phyloP scores from a whole-genome alignment of 2,113 vertebrate species.

The Salvelinus namaycush region DNA sequence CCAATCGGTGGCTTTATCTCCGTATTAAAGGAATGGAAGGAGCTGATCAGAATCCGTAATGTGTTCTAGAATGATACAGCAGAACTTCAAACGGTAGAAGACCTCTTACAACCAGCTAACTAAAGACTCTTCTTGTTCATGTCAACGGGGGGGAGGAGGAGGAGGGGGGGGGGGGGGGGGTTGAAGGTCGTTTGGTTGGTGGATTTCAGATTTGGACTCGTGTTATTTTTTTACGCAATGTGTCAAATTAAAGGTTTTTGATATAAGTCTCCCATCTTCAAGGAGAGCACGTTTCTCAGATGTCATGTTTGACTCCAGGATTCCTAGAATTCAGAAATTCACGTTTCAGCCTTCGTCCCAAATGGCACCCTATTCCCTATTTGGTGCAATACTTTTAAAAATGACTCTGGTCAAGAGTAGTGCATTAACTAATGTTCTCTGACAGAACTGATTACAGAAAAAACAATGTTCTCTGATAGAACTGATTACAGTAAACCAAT shows the following conservation, averaged over 20 bases:
- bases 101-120: conserved; percentile 60
- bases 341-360: no score
- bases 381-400: no score
- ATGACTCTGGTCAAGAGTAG: no score
- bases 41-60: conserved; percentile 66
- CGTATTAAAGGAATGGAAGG: conserved; percentile 59
- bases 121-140: conserved; percentile 32
- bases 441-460: no score
- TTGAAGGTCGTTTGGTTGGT: conserved; percentile 11
- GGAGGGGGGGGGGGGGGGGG: background rate
- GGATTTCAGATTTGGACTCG: conserved; percentile 38
- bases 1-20: conserved; percentile 59
- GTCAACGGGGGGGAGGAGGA: no score
- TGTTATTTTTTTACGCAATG: conserved; percentile 30
- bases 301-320: no score
- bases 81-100: conserved; percentile 68
- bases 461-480: no score
- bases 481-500: no score
- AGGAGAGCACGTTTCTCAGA: background rate
- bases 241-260: conserved; percentile 4
- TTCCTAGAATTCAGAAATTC: no score
- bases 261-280: background rate
- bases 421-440: no score
- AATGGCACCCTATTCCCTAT: no score
- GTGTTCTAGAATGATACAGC: conserved; percentile 66